A percentile compares a stretch with the other conserved stretches of the same genome.
These are phyloP conservation scores for Gerris buenoi DNA, from an alignment of 1,140 invertebrate genomes.

Conservation along the genomic window DNA sequence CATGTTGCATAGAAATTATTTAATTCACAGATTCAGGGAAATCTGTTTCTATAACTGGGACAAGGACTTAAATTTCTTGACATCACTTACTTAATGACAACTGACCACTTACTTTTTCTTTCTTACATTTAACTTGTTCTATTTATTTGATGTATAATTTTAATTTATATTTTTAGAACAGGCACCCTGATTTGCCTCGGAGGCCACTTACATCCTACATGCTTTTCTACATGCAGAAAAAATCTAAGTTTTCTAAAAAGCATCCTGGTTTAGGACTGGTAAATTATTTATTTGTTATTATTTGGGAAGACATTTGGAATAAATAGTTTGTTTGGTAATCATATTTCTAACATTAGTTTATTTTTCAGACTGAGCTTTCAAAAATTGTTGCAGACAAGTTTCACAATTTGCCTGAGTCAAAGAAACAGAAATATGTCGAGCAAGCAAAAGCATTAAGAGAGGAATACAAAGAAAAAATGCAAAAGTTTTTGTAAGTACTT, in stretches of 20 bases:
- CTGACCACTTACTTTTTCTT: not conserved
- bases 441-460: conserved; percentile 20
- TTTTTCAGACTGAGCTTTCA: conserved; percentile 27
- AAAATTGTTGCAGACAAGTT: conserved; percentile 30
- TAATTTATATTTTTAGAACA: conserved; percentile 21
- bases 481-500: conserved; percentile 22
- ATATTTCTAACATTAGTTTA: not conserved
- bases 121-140: not conserved
- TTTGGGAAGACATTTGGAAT: conserved; percentile 6
- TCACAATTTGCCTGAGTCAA: conserved; percentile 28
- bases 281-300: conserved; percentile 3
- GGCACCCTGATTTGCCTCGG: conserved; percentile 32
- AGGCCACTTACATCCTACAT: conserved; percentile 33
- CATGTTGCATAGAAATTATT: too few species aligned
- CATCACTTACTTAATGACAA: not conserved
- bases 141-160: not conserved
- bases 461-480: conserved; percentile 24
- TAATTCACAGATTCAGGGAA: not conserved
- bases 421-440: conserved; percentile 27
- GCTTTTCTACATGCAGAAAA: conserved; percentile 31
- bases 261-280: conserved; percentile 27
- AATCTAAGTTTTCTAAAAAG: conserved; percentile 28
- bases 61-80: not conserved
- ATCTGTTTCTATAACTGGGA: not conserved
- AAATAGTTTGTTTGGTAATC: conserved; percentile 4